Conservation (phyloP, 2,888 invertebrate genomes). For the Eupithecia pulchellata region DNA sequence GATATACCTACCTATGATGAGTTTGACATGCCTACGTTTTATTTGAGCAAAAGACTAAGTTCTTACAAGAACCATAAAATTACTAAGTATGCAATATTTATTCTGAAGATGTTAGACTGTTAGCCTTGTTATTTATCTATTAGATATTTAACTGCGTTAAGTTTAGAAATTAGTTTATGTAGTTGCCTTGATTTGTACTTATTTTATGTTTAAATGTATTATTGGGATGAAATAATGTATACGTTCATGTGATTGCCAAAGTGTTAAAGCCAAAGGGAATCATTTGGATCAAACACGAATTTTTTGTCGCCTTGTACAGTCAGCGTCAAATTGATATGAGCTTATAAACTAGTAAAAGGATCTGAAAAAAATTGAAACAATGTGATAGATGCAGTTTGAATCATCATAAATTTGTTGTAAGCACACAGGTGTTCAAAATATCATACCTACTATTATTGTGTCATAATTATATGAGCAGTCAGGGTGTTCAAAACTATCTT, state of each 20-base stretch:
- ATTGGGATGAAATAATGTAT: neutral
- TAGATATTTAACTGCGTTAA: neutral
- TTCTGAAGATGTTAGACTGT: neutral
- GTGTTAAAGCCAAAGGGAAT: neutral
- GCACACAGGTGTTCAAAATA: no score
- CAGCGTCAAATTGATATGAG: no score
- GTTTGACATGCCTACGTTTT: neutral
- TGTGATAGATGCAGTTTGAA: no score
- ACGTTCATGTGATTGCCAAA: neutral
- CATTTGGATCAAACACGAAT: no score
- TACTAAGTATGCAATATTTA: neutral
- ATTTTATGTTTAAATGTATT: neutral
- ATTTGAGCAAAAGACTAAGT: neutral
- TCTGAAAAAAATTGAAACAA: no score
- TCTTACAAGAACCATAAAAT: neutral
- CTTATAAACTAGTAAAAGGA: no score
- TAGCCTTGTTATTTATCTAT: conserved; percentile 1
- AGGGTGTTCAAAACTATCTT: no score
- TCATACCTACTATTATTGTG: no score
- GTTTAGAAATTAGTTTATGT: conserved; percentile 9
- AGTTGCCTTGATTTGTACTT: neutral
- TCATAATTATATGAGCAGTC: no score
- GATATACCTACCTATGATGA: neutral
- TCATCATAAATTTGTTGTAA: no score
- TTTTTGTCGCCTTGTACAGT: no score